Evolutionary conservation across 2,888 invertebrate genomes (phyloP).

Genomic region (Ophion slaviceki): DNA sequence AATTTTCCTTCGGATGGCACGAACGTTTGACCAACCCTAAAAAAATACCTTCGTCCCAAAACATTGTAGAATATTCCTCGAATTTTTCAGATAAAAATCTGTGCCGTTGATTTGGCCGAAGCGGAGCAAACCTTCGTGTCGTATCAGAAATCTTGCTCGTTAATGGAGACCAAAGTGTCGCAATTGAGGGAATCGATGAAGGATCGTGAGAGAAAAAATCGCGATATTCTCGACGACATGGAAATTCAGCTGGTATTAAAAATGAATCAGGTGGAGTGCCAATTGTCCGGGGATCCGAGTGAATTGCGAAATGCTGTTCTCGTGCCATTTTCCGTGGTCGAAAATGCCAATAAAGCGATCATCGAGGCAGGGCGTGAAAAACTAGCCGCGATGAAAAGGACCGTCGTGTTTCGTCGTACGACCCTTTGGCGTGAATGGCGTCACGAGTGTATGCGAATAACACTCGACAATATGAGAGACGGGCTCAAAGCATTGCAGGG

Average conservation of each 20-base stretch:
- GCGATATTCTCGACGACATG: constrained; percentile 62
- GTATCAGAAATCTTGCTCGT: constrained; percentile 70
- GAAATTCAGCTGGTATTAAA: constrained; percentile 74
- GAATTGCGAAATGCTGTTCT: constrained; percentile 72
- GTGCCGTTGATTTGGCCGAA: constrained; percentile 84
- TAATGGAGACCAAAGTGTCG: constrained; percentile 62
- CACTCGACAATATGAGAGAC: constrained; percentile 74
- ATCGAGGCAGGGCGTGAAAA: constrained; percentile 76
- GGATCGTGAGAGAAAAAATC: constrained; percentile 52
- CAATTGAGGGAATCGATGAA: constrained; percentile 65
- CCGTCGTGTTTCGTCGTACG: constrained; percentile 73
- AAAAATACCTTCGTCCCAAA: background rate
- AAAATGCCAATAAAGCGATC: constrained; percentile 71
- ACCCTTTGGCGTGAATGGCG: constrained; percentile 78
- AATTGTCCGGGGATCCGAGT: constrained; percentile 58
- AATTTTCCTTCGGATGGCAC: no score
- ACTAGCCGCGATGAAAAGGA: constrained; percentile 74
- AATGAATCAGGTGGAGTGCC: constrained; percentile 73
- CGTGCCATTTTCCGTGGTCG: constrained; percentile 69
- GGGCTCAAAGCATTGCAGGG: constrained; percentile 72
- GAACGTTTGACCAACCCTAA: background rate
- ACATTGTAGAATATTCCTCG: background rate
- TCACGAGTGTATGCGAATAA: constrained; percentile 75
- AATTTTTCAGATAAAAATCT: constrained; percentile 82
- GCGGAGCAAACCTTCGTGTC: constrained; percentile 83